Evolutionary conservation across 2,888 invertebrate species (phyloP).

Genomic region (Protodeltote pygarga): DNA sequence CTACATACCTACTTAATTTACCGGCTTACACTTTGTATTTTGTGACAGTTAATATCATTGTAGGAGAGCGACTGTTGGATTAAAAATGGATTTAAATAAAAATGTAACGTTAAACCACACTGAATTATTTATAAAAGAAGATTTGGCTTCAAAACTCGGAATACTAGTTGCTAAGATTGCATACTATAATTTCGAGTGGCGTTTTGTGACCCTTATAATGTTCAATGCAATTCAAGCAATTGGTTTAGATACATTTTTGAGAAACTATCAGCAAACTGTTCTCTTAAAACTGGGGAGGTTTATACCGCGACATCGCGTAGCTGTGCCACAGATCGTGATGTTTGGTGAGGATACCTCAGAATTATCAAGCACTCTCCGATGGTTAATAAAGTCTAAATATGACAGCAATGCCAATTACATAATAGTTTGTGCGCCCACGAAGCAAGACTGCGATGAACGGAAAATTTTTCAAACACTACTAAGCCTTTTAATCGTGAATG

Average conservation of each 20-base stretch:
- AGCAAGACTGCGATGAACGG: slow-evolving; percentile 57
- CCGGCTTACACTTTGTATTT: slow-evolving; percentile 8
- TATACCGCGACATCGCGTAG: slow-evolving; percentile 34
- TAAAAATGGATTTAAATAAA: slow-evolving; percentile 21
- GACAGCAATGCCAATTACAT: slow-evolving; percentile 64
- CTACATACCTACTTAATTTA: slow-evolving; percentile 12
- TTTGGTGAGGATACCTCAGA: slow-evolving; percentile 58
- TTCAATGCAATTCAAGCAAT: slow-evolving; percentile 52
- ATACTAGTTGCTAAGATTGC: slow-evolving; percentile 67
- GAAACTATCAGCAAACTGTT: slow-evolving; percentile 55
- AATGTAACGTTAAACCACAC: slow-evolving; percentile 24
- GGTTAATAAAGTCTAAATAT: slow-evolving; percentile 54
- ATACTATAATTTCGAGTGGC: slow-evolving; percentile 68
- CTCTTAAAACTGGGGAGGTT: slow-evolving; percentile 56
- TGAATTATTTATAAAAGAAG: slow-evolving; percentile 36
- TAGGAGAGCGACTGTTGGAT: neutral
- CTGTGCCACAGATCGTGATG: slow-evolving; percentile 61
- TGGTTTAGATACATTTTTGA: slow-evolving; percentile 60
- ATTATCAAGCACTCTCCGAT: slow-evolving; percentile 53
- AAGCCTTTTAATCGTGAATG: slow-evolving; percentile 54
- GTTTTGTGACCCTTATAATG: slow-evolving; percentile 62
- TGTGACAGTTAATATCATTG: slow-evolving; percentile 5
- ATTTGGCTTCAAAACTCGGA: slow-evolving; percentile 52
- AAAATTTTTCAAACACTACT: slow-evolving; percentile 56
- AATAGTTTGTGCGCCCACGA: slow-evolving; percentile 56